These are phyloP conservation scores for Limanda limanda DNA, from an alignment of 2,113 vertebrate genomes.

Conservation along the genomic window DNA sequence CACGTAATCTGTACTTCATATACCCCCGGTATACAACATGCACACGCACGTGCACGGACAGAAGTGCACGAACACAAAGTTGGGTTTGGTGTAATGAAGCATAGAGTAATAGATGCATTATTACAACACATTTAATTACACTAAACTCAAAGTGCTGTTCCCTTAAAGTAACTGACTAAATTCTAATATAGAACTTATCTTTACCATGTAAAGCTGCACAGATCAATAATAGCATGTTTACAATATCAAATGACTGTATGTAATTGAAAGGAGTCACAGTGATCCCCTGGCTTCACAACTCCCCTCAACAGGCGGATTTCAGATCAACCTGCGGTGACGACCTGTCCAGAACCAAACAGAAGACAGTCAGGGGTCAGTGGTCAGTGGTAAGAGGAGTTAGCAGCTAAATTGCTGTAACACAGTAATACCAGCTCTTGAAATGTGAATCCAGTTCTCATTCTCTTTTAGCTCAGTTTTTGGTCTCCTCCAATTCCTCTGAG, in stretches of 20 bases:
- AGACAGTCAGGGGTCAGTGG: too few relatives aligned
- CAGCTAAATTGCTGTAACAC: not conserved
- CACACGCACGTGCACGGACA: slow-evolving; percentile 21
- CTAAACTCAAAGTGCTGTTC: not conserved
- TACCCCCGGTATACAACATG: slow-evolving; percentile 29
- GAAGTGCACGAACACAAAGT: not conserved
- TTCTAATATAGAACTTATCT: too few relatives aligned
- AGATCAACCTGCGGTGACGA: too few relatives aligned
- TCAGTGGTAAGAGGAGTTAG: too few relatives aligned
- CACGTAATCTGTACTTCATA: slow-evolving; percentile 66
- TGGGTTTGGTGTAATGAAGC: not conserved
- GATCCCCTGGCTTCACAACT: too few relatives aligned
- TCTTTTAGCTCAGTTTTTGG: not conserved
- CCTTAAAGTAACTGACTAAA: not conserved
- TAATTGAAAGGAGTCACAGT: too few relatives aligned
- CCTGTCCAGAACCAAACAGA: too few relatives aligned
- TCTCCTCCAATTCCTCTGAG: not conserved
- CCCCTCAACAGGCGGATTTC: too few relatives aligned
- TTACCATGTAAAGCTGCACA: too few relatives aligned
- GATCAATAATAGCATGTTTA: too few relatives aligned
- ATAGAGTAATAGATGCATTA: too few relatives aligned
- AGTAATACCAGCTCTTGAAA: not conserved
- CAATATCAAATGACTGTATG: too few relatives aligned
- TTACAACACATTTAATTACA: not conserved
- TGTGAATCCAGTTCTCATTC: not conserved